Base-by-base conservation (phyloP, 2,113 vertebrate species). In the Cervus canadensis region DNA sequence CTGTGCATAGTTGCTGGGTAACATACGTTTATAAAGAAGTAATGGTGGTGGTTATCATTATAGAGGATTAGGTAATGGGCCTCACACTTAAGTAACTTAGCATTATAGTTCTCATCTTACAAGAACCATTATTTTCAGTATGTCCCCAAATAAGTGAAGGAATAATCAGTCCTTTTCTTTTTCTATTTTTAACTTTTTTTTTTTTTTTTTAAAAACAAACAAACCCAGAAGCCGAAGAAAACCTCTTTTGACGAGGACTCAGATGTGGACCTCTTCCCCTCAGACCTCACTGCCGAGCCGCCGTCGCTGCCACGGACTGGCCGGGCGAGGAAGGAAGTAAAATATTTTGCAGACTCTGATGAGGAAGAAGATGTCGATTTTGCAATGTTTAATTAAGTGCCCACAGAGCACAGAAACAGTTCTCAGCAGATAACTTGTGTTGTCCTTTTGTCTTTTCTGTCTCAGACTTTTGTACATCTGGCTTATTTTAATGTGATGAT, bases 381-480 rank as follows among this genome's bases (percentile, higher is more conserved):
- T 98, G 99, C 99, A 99, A 99, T 99, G 99, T 99, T 99, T 98
- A 99, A 99, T 98, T 99, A 99, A 99, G 98, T 99, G 98, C 98
- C 98, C 98, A 95, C 98, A 98, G 98, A 98, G 99, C 99, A 99
- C 99, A 97, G 95, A 98, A 98, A 98, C 98, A 98, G 98, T 99
- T 99, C 99, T 93, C 98, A 99, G 98, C 96, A 98, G 99, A 85
- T 99, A 98, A 92, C 98, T 99, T 98, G 99, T 99, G 99, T 99
- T 99, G 99, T 99, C 99, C 97, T 99, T 98, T 99, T 98, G 99
- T 99, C 98, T 99, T 98, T 99, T 98, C 98, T 98, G 99, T 99
- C 99, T 99, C 99, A 99, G 99, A 99, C 99, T 99, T 99, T 99
- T 99, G 99, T 99, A 99, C 99, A 99, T 99, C 99, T 99, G 99